phyloP scores from a whole-genome alignment of 2,797 vertebrate genomes.

The Sebastes minor region DNA sequence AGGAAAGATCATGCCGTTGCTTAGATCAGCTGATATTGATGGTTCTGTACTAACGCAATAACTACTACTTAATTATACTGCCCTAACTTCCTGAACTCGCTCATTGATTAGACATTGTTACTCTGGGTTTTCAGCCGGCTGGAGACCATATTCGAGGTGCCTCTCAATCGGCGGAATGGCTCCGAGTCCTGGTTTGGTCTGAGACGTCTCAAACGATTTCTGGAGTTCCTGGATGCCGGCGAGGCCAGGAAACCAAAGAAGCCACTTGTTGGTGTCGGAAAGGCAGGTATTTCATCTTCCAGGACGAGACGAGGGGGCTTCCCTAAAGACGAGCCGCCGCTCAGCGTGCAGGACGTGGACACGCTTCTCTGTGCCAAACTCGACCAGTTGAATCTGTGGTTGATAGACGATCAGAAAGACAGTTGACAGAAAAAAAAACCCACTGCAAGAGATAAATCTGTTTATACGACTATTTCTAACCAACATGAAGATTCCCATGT shows the following conservation, averaged over 20 bases:
- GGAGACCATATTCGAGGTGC: slow-evolving; percentile 92
- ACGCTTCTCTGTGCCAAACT: slow-evolving; percentile 82
- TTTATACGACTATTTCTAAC: not conserved
- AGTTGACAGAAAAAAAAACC: slow-evolving; percentile 17
- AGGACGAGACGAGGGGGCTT: slow-evolving; percentile 73
- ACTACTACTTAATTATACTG: not conserved
- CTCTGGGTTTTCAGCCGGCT: slow-evolving; percentile 80
- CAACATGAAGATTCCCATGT: not conserved
- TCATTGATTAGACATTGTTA: not conserved
- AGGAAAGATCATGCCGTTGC: not conserved
- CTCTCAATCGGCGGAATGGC: slow-evolving; percentile 85
- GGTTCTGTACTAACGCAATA: not conserved
- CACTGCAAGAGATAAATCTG: not conserved
- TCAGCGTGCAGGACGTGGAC: slow-evolving; percentile 73
- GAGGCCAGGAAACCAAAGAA: slow-evolving; percentile 83
- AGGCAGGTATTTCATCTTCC: slow-evolving; percentile 47
- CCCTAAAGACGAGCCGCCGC: slow-evolving; percentile 57
- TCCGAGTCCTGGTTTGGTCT: slow-evolving; percentile 85
- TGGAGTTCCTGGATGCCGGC: slow-evolving; percentile 87
- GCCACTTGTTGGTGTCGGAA: slow-evolving; percentile 65
- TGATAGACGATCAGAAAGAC: slow-evolving; percentile 65
- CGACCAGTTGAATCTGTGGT: slow-evolving; percentile 76
- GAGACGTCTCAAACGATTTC: slow-evolving; percentile 85
- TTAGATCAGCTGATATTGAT: not conserved
- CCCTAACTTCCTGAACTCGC: not conserved